Percentiles rank a stretch among this genome's conserved stretches.
Conservation (phyloP, 92 coral and sea anemone genomes). For the Isaurus tuberculatus region DNA sequence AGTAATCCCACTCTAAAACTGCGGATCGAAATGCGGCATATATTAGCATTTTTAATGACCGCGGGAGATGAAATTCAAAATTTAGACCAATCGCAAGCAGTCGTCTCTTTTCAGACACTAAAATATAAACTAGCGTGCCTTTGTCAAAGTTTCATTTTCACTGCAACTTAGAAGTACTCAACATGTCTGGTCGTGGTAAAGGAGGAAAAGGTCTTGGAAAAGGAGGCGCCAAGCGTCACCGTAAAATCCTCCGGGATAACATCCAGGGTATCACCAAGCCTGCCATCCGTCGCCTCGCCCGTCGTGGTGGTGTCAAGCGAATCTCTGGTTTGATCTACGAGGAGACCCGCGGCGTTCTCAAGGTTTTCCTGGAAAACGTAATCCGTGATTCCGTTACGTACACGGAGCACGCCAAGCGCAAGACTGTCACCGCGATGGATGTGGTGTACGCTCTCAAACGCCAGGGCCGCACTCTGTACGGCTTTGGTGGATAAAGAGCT, state of each 20-base stretch:
- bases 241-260: conserved; percentile 74
- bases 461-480: conserved; percentile 92
- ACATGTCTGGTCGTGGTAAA: conserved; percentile 80
- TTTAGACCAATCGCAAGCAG: no score
- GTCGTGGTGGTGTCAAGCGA: conserved; percentile 74
- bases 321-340: conserved; percentile 57
- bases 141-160: no score
- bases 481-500: conserved; percentile 69
- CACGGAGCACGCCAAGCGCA: conserved; percentile 93
- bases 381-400: conserved; percentile 98
- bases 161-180: no score
- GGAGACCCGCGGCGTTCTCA: conserved; percentile 97
- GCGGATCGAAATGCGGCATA: no score
- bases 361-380: conserved; percentile 95
- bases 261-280: conserved; percentile 78
- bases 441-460: conserved; percentile 92
- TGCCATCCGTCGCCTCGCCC: conserved; percentile 71
- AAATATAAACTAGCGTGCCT: no score
- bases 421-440: conserved; percentile 91
- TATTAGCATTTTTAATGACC: no score
- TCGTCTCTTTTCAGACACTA: no score
- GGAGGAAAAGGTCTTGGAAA: conserved; percentile 79
- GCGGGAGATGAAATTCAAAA: no score
- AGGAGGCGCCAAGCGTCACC: conserved; percentile 79
- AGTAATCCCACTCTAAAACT: no score